Conservation (phyloP, 2,888 invertebrate species). For the Oxycera nigricornis region DNA sequence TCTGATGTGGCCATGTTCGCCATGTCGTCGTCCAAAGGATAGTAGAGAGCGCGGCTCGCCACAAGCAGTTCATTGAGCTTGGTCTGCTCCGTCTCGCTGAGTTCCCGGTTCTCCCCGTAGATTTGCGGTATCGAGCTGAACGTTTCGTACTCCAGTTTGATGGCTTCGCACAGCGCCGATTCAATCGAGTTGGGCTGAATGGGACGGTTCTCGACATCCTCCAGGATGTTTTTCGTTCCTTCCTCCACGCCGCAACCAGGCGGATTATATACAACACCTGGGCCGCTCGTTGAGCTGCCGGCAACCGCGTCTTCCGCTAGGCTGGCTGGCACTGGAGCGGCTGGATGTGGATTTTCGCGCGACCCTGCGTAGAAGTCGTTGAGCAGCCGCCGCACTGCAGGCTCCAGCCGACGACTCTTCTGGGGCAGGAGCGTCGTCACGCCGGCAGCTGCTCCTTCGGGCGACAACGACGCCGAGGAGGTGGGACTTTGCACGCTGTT, state of each 20-base stretch:
- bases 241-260: slow-evolving; percentile 40
- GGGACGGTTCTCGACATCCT: slow-evolving; percentile 59
- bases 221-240: slow-evolving; percentile 52
- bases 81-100: slow-evolving; percentile 80
- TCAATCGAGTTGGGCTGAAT: slow-evolving; percentile 77
- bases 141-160: slow-evolving; percentile 82
- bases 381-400: not conserved
- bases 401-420: no score
- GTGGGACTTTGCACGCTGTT: slow-evolving; percentile 38
- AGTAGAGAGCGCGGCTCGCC: slow-evolving; percentile 84
- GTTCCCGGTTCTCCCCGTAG: slow-evolving; percentile 65
- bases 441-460: not conserved
- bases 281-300: not conserved
- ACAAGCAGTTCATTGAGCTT: slow-evolving; percentile 84
- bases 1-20: slow-evolving; percentile 73
- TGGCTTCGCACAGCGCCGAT: slow-evolving; percentile 84
- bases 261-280: not conserved
- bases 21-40: slow-evolving; percentile 84
- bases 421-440: not conserved
- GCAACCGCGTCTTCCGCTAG: not conserved
- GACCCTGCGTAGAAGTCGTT: not conserved
- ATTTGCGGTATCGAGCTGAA: slow-evolving; percentile 69
- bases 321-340: not conserved
- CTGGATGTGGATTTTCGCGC: not conserved
- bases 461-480: slow-evolving; percentile 13